Evolutionary conservation across 2,888 invertebrate species (phyloP).

Genomic region (Sphaeridia pumilis): DNA sequence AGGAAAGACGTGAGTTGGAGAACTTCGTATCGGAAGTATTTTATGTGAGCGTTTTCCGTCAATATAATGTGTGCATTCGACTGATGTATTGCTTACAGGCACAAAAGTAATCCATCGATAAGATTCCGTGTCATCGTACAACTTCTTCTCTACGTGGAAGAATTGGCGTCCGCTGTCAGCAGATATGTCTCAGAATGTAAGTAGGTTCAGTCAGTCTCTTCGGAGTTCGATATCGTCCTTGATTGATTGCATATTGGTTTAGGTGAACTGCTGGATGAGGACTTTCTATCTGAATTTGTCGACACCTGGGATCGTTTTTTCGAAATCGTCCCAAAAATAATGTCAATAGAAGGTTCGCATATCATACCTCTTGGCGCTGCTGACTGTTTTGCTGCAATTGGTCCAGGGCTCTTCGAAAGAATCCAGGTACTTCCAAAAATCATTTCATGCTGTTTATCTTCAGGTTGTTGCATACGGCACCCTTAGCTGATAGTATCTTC

Average conservation of each 20-base stretch:
- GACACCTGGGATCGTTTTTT: slow-evolving; percentile 14
- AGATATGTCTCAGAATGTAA: slow-evolving; percentile 11
- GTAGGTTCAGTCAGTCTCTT: not conserved
- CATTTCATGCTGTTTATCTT: too few relatives aligned
- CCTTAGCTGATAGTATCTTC: too few relatives aligned
- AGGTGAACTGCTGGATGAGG: slow-evolving; percentile 13
- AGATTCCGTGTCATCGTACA: slow-evolving; percentile 8
- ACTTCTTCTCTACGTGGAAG: slow-evolving; percentile 9
- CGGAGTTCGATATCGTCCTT: not conserved
- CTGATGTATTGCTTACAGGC: too few relatives aligned
- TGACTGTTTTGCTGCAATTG: slow-evolving; percentile 14
- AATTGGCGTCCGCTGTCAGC: slow-evolving; percentile 12
- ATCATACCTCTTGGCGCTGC: slow-evolving; percentile 7
- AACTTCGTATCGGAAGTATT: too few relatives aligned
- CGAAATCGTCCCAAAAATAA: slow-evolving; percentile 13
- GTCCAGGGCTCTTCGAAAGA: slow-evolving; percentile 11
- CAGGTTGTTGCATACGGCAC: too few relatives aligned
- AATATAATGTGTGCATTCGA: too few relatives aligned
- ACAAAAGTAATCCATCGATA: too few relatives aligned
- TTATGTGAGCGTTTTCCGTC: too few relatives aligned
- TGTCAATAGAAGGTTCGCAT: slow-evolving; percentile 5
- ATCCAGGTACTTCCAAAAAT: slow-evolving; percentile 10
- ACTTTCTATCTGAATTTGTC: slow-evolving; percentile 9
- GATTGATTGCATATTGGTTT: not conserved
- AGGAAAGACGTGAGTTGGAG: too few relatives aligned